Evolutionary conservation across 2,888 invertebrate species (phyloP), one percentile per base, ranked within the genome.

Genomic region (Athrips mouffetella): DNA sequence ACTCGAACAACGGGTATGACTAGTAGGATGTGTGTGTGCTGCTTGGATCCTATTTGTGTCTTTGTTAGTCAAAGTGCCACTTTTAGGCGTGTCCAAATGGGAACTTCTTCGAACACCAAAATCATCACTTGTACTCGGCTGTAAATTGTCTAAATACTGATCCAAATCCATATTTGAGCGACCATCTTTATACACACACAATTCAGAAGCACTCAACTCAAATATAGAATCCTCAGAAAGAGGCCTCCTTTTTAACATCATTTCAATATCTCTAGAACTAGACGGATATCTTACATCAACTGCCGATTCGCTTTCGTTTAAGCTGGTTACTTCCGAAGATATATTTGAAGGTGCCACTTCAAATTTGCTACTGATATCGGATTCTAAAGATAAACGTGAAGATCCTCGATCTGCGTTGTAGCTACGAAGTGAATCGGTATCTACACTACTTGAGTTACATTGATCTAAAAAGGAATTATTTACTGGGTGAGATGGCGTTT

Each of bases 211-310:
- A 50, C 91, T 91, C 35, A 93, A 82, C 68, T 94, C 92, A 66
- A 92, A 93, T 33, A 92, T 80, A 41, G 93, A 93, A 60, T 94
- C 93, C 66, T 94, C 93, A 15, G 94, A 94, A 2, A 95, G 89
- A 0, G 94, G 94, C 57, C 94, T 84, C 44, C 94, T 86, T 63
- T 93, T 94, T 33, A 93, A 73, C 59, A 91, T 90, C 20, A 90
- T 85, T 62, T 92, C 91, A 31, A 91, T 87, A 52, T 91, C 90
- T 57, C 85, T 87, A 55, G 81, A 83, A 16, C 61, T 67, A 50
- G 77, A 70, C 1, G 79, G 70, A 65, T 85, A 76, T 49, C 91
- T 80, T 4, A 91, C 78, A 58, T 93, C 92, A 2, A 90, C 79
- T 53, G 90, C 89, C 40, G 86, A 79, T 47, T 87, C 88, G 53